A percentile compares a stretch with the other conserved stretches of the same genome.
phyloP scores from a whole-genome alignment of 2,888 invertebrate genomes.

The Acrobasis repandana region DNA sequence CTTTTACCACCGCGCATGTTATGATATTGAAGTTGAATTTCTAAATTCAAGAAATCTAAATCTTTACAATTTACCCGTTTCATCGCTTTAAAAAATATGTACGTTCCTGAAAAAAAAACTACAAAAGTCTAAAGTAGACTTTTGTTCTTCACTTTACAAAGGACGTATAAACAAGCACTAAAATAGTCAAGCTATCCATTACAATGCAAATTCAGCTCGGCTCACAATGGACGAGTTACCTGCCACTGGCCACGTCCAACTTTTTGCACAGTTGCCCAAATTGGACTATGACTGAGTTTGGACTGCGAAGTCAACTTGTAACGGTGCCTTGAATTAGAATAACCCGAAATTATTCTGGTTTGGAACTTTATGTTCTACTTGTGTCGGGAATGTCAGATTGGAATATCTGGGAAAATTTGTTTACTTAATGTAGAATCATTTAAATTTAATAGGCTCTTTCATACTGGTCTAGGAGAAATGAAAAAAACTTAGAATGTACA shows the following conservation, averaged over 20 bases:
- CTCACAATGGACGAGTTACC: constrained; percentile 69
- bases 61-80: too few species aligned
- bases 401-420: too few species aligned
- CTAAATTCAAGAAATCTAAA: background rate
- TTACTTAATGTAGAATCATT: too few species aligned
- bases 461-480: too few species aligned
- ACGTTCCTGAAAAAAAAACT: too few species aligned
- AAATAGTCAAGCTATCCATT: constrained; percentile 61
- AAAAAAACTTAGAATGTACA: too few species aligned
- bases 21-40: background rate
- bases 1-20: too few species aligned
- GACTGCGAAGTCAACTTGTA: constrained; percentile 17
- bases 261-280: constrained; percentile 22
- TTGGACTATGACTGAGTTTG: constrained; percentile 14
- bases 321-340: constrained; percentile 13
- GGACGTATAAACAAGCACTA: constrained; percentile 54
- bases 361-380: constrained; percentile 36
- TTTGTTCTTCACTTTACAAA: constrained; percentile 26
- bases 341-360: constrained; percentile 28
- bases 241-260: constrained; percentile 14
- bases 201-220: constrained; percentile 73
- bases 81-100: too few species aligned
- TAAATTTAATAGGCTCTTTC: too few species aligned
- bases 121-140: too few species aligned
- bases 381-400: constrained; percentile 42